phyloP scores from a whole-genome alignment of 2,888 invertebrate genomes.

The Yponomeuta malinellus region DNA sequence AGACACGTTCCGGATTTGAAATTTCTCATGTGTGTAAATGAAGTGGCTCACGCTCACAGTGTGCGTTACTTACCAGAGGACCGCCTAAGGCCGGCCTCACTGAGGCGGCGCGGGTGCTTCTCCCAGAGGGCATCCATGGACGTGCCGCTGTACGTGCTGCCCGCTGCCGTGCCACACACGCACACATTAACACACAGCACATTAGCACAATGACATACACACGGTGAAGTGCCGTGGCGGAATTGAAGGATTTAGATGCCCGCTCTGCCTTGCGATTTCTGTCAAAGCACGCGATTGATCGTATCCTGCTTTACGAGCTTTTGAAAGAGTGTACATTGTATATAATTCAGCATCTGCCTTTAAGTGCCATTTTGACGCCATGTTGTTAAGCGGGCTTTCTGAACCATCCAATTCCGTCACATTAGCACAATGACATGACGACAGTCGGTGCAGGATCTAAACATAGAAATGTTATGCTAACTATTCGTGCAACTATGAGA shows the following conservation, averaged over 20 bases:
- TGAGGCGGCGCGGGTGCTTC: slow-evolving; percentile 81
- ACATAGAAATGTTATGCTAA: background rate
- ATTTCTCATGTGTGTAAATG: background rate
- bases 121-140: slow-evolving; percentile 85
- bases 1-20: too few species aligned
- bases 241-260: background rate
- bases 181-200: slow-evolving; percentile 31
- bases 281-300: background rate
- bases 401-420: slow-evolving; percentile 11
- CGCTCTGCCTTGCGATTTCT: background rate
- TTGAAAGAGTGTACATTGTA: too few species aligned
- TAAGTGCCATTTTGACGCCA: background rate
- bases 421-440: slow-evolving; percentile 24
- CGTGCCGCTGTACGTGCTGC: slow-evolving; percentile 77
- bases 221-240: background rate
- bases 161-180: slow-evolving; percentile 66
- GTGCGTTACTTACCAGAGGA: slow-evolving; percentile 80
- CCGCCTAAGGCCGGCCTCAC: slow-evolving; percentile 84
- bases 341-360: too few species aligned
- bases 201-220: slow-evolving; percentile 25
- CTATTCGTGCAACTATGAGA: slow-evolving; percentile 7
- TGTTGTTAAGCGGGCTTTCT: background rate
- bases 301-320: too few species aligned
- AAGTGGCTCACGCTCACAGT: background rate
- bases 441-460: background rate